Base-by-base conservation (phyloP, 2,113 vertebrate species). In the Sakesphorus luctuosus region DNA sequence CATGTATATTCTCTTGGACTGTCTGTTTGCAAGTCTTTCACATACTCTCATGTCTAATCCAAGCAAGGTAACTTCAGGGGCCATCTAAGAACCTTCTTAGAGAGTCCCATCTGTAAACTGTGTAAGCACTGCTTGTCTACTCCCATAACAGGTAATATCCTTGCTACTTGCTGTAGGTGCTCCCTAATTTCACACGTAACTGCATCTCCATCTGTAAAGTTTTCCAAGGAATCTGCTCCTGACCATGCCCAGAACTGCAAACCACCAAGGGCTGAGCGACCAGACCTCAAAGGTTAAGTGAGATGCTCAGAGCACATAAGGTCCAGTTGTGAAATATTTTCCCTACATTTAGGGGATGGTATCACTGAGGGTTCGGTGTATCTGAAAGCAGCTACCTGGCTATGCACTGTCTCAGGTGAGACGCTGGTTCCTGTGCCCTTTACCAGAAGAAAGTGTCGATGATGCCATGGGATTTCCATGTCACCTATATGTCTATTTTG, bases 371-470 rank as follows among this genome's bases (percentile, higher is more conserved):
- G 11, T 8, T 58, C 46, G 36, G 13, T 13, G 28, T 17, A 19
- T 15, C 44, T 0, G 2, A 61, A 18, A 40, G 16, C 20, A 73
- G n/a, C 6, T 50, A 40, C 3, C 9, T 28, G 43, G 3, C 25
- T 55, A 13, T 24, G 18, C 17, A 8, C 8, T 3, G 0, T 28
- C 50, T 7, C 49, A n/a, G 36, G 12, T 0, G 0, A 52, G 31
- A 4, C 0, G 1, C 9, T 55, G 19, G 14, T 28, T 84, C 38
- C 63, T 25, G 13, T 23, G 24, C 17, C 21, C 23, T 3, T 12
- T 63, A 44, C 26, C 55, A 38, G 67, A 40, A 80, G 46, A 74
- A 26, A 44, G 11, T 7, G 11, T 9, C 1, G 1, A 11, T 56
- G 67, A 61, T 26, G 35, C 12, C 52, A 38, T 0, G 1, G 68